Evolutionary conservation across 2,113 vertebrate genomes (phyloP), one percentile per base, ranked within the genome.

Genomic region (Tretioscincus oriximinensis): DNA sequence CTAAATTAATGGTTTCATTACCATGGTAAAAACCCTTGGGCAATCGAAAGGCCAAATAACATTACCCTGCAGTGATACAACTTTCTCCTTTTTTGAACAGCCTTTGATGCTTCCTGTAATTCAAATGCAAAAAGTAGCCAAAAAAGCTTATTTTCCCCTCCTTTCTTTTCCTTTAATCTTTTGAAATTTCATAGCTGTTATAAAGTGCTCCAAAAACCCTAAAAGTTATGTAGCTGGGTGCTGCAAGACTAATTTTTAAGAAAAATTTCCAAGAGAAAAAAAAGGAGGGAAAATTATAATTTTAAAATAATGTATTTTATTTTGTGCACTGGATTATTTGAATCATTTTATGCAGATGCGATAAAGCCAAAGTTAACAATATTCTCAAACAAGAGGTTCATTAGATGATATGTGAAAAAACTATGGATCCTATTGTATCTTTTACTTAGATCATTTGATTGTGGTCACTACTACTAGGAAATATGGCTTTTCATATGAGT

Each of bases 1-100:
- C 80, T 75, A 81, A 81, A 81, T 81, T 81, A 81, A 81, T 81
- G 80, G 80, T 75, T 81, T 75, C 80, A 81, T 81, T 81, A 81
- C 51, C 49, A 81, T 81, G 47, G 64, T 75, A 60, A 51, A 60
- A 81, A 60, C 66, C 77, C 77, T 69, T 69, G 77, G 77, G 65
- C 31, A 81, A 75, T 75, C 72, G 24, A 60, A 26, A 75, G 80
- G 63, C 31, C 65, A 69, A 73, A 75, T 45, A 65, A 28, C 72
- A 81, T 75, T 81, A 81, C 80, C 64, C 31, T 81, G 20, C 49
- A 14, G 51, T 68, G 65, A 45, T 68, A 67, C 72, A 47, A 75
- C 24, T 75, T 35, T 68, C 49, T 81, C 26, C 29, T 68, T 67
- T 68, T 51, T 60, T 81, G 64, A 75, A 60, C 10, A 68, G 49